phyloP scores from a whole-genome alignment of 2,888 invertebrate genomes.

The Clanis bilineata region DNA sequence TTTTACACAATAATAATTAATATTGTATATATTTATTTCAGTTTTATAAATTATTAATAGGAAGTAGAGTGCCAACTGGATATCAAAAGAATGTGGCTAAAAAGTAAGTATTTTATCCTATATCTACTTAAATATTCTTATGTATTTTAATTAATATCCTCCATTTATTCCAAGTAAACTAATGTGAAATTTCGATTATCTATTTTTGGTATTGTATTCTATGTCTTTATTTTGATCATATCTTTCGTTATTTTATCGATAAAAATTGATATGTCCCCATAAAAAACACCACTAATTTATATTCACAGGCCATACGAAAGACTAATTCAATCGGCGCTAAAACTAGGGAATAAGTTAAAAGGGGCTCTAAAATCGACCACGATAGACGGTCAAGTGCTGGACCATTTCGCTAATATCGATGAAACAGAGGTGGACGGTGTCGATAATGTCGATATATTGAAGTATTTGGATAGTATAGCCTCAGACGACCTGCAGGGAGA shows the following conservation, averaged over 20 bases:
- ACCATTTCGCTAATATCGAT: constrained; percentile 49
- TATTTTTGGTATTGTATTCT: no score
- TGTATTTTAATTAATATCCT: no score
- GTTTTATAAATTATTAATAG: constrained; percentile 88
- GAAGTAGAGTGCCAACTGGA: constrained; percentile 82
- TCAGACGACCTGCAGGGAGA: constrained; percentile 68
- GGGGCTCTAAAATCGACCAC: constrained; percentile 82
- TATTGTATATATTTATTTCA: constrained; percentile 60
- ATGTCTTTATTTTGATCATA: no score
- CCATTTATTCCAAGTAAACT: no score
- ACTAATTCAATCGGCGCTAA: constrained; percentile 54
- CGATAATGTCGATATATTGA: constrained; percentile 65
- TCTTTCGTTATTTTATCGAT: neutral
- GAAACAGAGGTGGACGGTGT: constrained; percentile 48
- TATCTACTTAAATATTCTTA: neutral
- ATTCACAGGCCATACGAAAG: constrained; percentile 59
- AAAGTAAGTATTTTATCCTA: constrained; percentile 64
- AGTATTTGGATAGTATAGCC: constrained; percentile 67
- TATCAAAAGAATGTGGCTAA: constrained; percentile 79
- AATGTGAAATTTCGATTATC: no score
- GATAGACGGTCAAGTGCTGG: constrained; percentile 75
- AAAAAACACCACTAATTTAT: neutral
- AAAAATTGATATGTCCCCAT: neutral
- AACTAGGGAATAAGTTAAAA: constrained; percentile 83
- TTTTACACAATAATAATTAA: no score